Evolutionary conservation across 2,797 vertebrate genomes (phyloP).

Genomic region (Euthynnus affinis): DNA sequence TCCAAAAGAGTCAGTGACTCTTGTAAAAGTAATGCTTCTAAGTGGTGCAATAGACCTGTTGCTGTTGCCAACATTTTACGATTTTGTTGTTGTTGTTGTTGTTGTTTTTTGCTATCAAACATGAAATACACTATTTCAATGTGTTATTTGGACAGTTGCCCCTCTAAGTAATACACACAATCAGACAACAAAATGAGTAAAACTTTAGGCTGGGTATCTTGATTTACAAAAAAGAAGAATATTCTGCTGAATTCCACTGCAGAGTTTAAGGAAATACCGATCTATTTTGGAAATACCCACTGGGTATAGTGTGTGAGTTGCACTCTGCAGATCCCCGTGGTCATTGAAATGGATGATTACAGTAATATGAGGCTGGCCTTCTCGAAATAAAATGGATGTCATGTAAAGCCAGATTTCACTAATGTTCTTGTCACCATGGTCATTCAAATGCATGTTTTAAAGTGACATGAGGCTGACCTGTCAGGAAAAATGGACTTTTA

Average conservation of each 20-base stretch:
- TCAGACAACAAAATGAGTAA: background rate
- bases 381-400: constrained; percentile 60
- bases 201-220: background rate
- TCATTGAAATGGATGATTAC: constrained; percentile 19
- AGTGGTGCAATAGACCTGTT: background rate
- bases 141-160: background rate
- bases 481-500: constrained; percentile 84
- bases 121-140: background rate
- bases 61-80: background rate
- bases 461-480: constrained; percentile 73
- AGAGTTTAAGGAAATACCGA: background rate
- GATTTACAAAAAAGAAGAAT: background rate
- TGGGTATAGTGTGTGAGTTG: background rate
- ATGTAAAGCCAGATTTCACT: constrained; percentile 70
- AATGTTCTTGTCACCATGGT: constrained; percentile 67
- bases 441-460: constrained; percentile 80
- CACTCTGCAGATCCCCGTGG: background rate
- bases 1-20: background rate
- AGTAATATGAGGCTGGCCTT: constrained; percentile 6
- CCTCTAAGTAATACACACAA: background rate
- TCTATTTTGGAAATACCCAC: background rate
- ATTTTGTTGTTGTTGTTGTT: background rate
- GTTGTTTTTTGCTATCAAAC: background rate
- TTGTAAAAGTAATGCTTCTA: background rate
- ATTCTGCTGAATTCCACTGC: background rate